These are phyloP conservation scores for Scaptodrosophila lebanonensis DNA, from an alignment of 1,140 invertebrate genomes.

Conservation along the genomic window DNA sequence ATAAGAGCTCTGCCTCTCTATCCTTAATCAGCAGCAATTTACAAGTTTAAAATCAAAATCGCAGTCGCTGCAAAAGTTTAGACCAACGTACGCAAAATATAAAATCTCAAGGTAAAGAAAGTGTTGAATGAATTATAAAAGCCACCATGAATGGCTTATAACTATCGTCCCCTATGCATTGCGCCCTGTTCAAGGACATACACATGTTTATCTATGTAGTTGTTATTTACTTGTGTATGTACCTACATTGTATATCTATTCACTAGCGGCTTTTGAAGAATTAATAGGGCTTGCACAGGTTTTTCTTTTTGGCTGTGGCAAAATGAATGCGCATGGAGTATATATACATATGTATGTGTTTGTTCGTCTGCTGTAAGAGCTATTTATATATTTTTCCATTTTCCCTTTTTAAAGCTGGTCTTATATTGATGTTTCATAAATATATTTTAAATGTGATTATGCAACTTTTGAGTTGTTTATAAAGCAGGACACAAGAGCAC, in stretches of 20 bases:
- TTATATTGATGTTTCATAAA: too few relatives aligned
- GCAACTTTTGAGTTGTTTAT: constrained; percentile 39
- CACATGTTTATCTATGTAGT: background rate
- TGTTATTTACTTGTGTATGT: constrained; percentile 26
- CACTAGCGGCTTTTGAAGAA: constrained; percentile 53
- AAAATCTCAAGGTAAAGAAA: constrained; percentile 21
- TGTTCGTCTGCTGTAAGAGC: too few relatives aligned
- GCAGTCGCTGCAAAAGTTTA: constrained; percentile 17
- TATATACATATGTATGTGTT: too few relatives aligned
- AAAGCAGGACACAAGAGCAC: constrained; percentile 5
- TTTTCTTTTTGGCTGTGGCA: too few relatives aligned
- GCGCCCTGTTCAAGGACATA: constrained; percentile 10
- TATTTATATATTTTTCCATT: too few relatives aligned
- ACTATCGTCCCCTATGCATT: constrained; percentile 24
- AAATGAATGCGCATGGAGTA: too few relatives aligned
- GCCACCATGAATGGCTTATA: constrained; percentile 2
- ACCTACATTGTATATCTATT: constrained; percentile 21
- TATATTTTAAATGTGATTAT: too few relatives aligned
- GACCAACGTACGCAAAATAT: background rate
- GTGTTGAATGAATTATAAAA: constrained; percentile 33
- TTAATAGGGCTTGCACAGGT: too few relatives aligned
- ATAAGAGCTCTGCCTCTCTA: constrained; percentile 6
- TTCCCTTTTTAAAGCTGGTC: too few relatives aligned
- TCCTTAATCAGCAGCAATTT: constrained; percentile 1
- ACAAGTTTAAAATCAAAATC: background rate